These are phyloP conservation scores for Pristionchus exspectatus DNA, from an alignment of 2,888 invertebrate genomes.

Conservation along the genomic window DNA sequence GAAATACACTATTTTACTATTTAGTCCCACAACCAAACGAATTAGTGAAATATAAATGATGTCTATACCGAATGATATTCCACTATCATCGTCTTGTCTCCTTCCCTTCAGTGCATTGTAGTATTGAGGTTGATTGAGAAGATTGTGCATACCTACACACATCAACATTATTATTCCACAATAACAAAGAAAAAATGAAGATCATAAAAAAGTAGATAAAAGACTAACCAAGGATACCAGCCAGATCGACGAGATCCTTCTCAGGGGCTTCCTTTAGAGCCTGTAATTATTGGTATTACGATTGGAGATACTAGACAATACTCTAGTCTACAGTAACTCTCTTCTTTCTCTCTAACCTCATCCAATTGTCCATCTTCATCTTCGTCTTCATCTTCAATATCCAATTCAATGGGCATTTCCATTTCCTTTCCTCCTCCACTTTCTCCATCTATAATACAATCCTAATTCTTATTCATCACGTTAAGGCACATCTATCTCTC, in stretches of 20 bases:
- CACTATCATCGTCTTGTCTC: slow-evolving; percentile 76
- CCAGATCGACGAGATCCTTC: slow-evolving; percentile 98
- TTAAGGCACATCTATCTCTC: not conserved
- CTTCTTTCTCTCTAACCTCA: slow-evolving; percentile 80
- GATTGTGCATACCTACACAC: slow-evolving; percentile 96
- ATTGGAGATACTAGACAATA: not conserved
- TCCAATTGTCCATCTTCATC: slow-evolving; percentile 89
- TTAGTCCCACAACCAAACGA: not conserved
- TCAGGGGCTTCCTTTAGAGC: slow-evolving; percentile 92
- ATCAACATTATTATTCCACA: not conserved
- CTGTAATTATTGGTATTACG: slow-evolving; percentile 54
- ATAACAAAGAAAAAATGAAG: not conserved
- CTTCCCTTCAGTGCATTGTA: slow-evolving; percentile 88
- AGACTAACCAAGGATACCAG: slow-evolving; percentile 84
- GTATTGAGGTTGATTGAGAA: slow-evolving; percentile 99
- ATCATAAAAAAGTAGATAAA: not conserved
- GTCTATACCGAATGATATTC: slow-evolving; percentile 70
- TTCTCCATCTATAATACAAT: slow-evolving; percentile 57
- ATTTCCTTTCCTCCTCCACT: slow-evolving; percentile 60
- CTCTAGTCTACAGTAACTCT: too few relatives aligned
- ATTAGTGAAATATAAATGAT: not conserved
- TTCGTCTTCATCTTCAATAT: slow-evolving; percentile 75
- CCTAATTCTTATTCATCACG: not conserved
- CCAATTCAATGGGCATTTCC: slow-evolving; percentile 78
- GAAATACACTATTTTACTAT: not conserved